Conservation (phyloP, 2,888 invertebrate species). For the Alloplasta piceator region DNA sequence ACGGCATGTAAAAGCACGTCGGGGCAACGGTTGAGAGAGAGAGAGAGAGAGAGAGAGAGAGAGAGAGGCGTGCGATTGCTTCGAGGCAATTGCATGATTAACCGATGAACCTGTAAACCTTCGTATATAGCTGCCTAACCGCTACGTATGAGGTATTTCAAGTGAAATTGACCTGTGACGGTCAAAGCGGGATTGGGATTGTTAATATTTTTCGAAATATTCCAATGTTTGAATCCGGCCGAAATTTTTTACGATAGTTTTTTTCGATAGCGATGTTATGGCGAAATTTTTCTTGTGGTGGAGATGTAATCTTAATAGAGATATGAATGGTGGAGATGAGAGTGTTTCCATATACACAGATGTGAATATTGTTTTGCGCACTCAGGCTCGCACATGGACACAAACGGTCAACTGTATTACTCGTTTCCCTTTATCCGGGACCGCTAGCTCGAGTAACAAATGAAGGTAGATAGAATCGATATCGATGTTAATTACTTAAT, state of each 20-base stretch:
- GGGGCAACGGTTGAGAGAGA: not conserved
- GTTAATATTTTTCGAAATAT: too few species aligned
- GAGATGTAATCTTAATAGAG: too few species aligned
- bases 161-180: too few species aligned
- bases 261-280: too few species aligned
- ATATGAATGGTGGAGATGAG: too few species aligned
- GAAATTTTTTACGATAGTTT: too few species aligned
- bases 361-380: not conserved
- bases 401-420: constrained; percentile 28
- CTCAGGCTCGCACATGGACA: not conserved
- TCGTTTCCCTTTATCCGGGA: constrained; percentile 31
- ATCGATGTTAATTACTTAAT: constrained; percentile 60
- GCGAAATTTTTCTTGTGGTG: too few species aligned
- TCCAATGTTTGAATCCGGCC: too few species aligned
- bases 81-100: constrained; percentile 59
- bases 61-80: not conserved
- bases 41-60: too few species aligned
- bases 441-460: constrained; percentile 55
- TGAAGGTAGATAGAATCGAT: constrained; percentile 60
- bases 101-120: constrained; percentile 48
- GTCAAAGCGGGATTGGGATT: too few species aligned
- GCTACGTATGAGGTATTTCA: not conserved
- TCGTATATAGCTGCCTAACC: not conserved
- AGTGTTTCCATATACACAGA: constrained; percentile 6
- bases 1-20: constrained; percentile 4